phyloP scores from a whole-genome alignment of 2,797 vertebrate species.

The Dipus sagitta region DNA sequence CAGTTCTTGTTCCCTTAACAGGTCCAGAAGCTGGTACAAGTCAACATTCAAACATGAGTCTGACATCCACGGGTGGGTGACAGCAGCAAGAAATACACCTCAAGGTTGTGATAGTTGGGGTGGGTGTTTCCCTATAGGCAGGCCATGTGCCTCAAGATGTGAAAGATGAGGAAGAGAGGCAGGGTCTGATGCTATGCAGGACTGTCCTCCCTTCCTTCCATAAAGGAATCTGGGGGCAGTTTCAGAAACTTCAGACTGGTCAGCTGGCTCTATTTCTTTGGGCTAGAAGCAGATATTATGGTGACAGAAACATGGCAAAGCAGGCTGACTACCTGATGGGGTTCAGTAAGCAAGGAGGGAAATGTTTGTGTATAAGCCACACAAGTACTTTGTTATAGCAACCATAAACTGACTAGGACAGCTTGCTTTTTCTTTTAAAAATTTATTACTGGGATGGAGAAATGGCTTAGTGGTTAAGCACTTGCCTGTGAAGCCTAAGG shows the following conservation, averaged over 20 bases:
- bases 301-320: background rate
- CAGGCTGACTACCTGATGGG: background rate
- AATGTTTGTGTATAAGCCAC: background rate
- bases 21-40: background rate
- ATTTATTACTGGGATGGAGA: conserved; percentile 2
- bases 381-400: background rate
- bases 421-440: background rate
- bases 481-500: too few relatives aligned
- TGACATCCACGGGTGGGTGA: background rate
- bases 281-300: background rate
- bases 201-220: background rate
- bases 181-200: background rate
- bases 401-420: background rate
- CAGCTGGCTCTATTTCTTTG: background rate
- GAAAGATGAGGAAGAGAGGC: background rate
- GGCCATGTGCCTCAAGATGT: background rate
- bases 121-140: background rate
- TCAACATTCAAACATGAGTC: background rate
- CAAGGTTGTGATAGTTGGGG: background rate
- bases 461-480: too few relatives aligned
- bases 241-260: background rate
- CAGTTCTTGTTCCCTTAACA: background rate
- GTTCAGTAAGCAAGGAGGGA: too few relatives aligned
- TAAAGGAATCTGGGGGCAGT: background rate
- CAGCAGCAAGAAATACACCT: background rate